Percentiles rank a stretch among this genome's conserved stretches.
These are phyloP conservation scores for Halyomorpha halys DNA, from an alignment of 1,140 invertebrate species.

Conservation along the genomic window DNA sequence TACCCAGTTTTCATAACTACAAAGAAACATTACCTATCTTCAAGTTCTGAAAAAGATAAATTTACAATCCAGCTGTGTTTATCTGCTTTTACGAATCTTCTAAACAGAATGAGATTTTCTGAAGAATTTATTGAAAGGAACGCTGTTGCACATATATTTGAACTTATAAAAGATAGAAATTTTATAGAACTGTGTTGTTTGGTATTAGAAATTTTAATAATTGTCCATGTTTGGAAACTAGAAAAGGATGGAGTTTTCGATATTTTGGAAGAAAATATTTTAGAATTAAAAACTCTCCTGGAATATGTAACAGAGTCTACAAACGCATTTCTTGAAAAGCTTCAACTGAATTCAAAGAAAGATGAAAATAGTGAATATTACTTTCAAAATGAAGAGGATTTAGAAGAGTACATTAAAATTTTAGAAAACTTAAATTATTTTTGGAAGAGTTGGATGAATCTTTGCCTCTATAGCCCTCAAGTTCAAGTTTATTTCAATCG, in stretches of 20 bases:
- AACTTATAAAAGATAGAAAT: constrained; percentile 40
- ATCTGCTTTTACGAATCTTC: constrained; percentile 46
- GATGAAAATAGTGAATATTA: background rate
- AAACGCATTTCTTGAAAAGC: constrained; percentile 33
- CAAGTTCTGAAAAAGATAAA: constrained; percentile 39
- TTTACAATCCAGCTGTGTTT: constrained; percentile 50
- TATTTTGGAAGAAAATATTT: constrained; percentile 30
- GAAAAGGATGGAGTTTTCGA: constrained; percentile 27
- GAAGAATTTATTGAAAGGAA: constrained; percentile 47
- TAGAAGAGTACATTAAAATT: constrained; percentile 16
- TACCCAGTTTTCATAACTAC: constrained; percentile 48
- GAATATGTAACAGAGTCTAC: constrained; percentile 42
- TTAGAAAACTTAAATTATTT: constrained; percentile 34
- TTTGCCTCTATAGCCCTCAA: constrained; percentile 46
- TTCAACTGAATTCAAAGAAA: constrained; percentile 14
- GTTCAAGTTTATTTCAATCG: constrained; percentile 40
- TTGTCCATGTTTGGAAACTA: constrained; percentile 42
- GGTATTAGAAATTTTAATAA: constrained; percentile 48
- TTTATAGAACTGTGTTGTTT: constrained; percentile 49
- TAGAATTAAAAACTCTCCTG: constrained; percentile 43
- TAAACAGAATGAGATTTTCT: constrained; percentile 44
- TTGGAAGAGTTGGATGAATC: constrained; percentile 46
- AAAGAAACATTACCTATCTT: constrained; percentile 40
- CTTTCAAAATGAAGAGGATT: background rate
- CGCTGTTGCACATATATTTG: constrained; percentile 44